A percentile compares a stretch with the other conserved stretches of the same genome.
phyloP scores from a whole-genome alignment of 2,888 invertebrate genomes.

The Conistra vaccinii region DNA sequence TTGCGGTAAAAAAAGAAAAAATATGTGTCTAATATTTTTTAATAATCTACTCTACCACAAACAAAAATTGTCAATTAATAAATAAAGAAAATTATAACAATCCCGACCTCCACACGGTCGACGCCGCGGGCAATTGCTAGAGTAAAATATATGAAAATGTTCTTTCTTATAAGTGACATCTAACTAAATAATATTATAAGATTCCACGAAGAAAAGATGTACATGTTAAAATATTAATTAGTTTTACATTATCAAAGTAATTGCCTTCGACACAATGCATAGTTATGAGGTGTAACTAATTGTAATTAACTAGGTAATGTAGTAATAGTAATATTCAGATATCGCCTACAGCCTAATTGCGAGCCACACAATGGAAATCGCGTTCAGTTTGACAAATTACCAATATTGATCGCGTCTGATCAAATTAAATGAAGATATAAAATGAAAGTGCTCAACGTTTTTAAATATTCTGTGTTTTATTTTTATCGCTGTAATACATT shows the following conservation, averaged over 20 bases:
- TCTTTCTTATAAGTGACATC: not conserved
- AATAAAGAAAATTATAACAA: too few relatives aligned
- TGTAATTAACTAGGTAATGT: constrained; percentile 25
- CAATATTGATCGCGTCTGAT: constrained; percentile 6
- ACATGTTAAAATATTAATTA: constrained; percentile 22
- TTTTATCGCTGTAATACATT: not conserved
- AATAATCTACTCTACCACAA: too few relatives aligned
- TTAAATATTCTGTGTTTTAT: not conserved
- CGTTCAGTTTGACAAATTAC: constrained; percentile 10
- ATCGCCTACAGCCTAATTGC: constrained; percentile 16
- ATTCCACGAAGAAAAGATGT: not conserved
- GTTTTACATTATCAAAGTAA: not conserved
- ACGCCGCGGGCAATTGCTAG: not conserved
- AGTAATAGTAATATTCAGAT: constrained; percentile 9
- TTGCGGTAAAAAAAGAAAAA: too few relatives aligned
- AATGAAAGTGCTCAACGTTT: not conserved
- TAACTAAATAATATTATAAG: not conserved
- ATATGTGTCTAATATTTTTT: too few relatives aligned
- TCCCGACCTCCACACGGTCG: too few relatives aligned
- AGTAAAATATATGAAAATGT: not conserved
- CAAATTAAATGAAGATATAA: not conserved
- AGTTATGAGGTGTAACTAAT: constrained; percentile 11
- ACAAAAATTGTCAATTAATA: too few relatives aligned
- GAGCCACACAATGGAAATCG: constrained; percentile 2
- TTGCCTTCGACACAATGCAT: constrained; percentile 4